Evolutionary conservation across 2,797 vertebrate species (phyloP), one percentile per base, ranked within the genome.

Genomic region (Lagocephalus sceleratus): DNA sequence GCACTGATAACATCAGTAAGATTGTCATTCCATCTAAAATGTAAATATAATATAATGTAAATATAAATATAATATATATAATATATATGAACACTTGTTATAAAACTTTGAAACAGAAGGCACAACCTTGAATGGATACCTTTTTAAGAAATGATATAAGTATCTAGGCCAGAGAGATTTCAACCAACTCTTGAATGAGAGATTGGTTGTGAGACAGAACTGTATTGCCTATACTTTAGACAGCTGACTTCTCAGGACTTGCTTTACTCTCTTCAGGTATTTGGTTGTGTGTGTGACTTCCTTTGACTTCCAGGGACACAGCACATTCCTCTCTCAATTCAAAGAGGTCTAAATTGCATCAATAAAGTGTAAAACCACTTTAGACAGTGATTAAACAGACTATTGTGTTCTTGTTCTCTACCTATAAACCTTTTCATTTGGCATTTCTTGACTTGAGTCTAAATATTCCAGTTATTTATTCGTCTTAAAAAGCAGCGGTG

Each of bases 351-450:
- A 84, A 85, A 90, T 87, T 87, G 84, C 79, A 82, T 89, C 88
- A 88, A 89, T 88, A 89, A 82, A 78, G 74, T 67, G 66, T 79
- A 81, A 85, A 87, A 86, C 83, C 83, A 82, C 71, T 88, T 85
- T 75, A 72, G 78, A 80, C 75, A 53, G 78, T 66, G 76, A 87
- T 87, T 78, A 85, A 86, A 80, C 50, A 51, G 70, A 61, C 71
- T 74, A 77, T 79, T 83, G 68, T 79, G 70, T 73, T 70, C 48
- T 67, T 74, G 66, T 57, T 61, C 48, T 42, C 60, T 58, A 16
- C 55, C 58, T 54, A 61, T 83, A 79, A 82, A 84, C 75, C 44
- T 76, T 79, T 52, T 60, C 54, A 17, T 74, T 63, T 61, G 60
- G 60, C 75, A 68, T 45, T 57, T 76, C 70, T 73, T 70, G 72